Evolutionary conservation across 2,888 invertebrate genomes (phyloP).

Genomic region (Prosapia bicincta): DNA sequence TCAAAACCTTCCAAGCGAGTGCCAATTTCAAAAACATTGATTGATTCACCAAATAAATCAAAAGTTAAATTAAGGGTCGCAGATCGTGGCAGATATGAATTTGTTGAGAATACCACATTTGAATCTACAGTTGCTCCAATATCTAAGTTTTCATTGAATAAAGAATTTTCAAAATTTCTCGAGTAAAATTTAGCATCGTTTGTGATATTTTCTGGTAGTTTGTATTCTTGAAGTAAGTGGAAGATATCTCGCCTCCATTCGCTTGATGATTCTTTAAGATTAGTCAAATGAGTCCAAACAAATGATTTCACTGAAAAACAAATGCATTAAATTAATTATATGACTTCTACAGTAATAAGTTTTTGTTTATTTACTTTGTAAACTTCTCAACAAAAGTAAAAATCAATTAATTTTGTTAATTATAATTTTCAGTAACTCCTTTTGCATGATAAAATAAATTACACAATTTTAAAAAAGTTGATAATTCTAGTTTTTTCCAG

Average conservation of each 20-base stretch:
- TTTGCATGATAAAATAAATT: no score
- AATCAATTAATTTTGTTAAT: no score
- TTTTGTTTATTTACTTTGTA: no score
- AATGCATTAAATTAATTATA: no score
- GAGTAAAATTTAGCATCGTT: conserved; percentile 87
- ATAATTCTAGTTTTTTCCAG: no score
- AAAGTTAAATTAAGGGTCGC: conserved; percentile 74
- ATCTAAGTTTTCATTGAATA: conserved; percentile 85
- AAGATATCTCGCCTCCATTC: conserved; percentile 81
- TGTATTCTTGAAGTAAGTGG: conserved; percentile 73
- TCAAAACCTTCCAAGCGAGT: conserved; percentile 86
- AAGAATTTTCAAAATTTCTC: conserved; percentile 80
- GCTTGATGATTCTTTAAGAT: conserved; percentile 77
- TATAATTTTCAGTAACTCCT: no score
- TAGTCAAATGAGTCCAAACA: conserved; percentile 89
- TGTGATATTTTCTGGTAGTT: conserved; percentile 74
- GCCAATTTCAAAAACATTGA: conserved; percentile 80
- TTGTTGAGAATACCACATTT: conserved; percentile 80
- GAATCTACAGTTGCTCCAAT: conserved; percentile 79
- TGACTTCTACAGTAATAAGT: no score
- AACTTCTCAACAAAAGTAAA: no score
- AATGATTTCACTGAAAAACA: conserved; percentile 75
- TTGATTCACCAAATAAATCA: conserved; percentile 84
- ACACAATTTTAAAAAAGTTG: no score
- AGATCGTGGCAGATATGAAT: conserved; percentile 81